Base-by-base conservation (phyloP, 2,797 vertebrate species). In the Triplophysa bombifrons region DNA sequence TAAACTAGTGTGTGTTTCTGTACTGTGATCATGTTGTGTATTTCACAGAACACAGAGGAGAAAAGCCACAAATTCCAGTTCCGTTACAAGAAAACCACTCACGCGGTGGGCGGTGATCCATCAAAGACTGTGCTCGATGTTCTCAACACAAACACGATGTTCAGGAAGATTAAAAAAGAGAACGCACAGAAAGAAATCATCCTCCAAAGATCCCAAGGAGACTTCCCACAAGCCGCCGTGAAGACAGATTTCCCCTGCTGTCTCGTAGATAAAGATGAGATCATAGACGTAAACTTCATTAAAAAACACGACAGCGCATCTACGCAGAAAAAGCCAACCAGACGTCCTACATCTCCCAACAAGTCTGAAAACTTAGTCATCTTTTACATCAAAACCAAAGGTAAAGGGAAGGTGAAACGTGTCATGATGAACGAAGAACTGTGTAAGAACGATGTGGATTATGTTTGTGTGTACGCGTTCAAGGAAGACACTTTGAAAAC, bases 401-500 rank as follows among this genome's bases (percentile, higher is more conserved):
- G 89, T 58, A 81, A 71, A 10, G 0, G 34, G 14, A 56, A 34
- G 4, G 13, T 85, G 0, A 12, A 0, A 0, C 53, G 0, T 0
- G 70, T 91, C 9, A 19, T 89, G 72, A 86, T 10, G 74, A 91
- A 89, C 69, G 0, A 7, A 0, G 6, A 50, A 16, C 0, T 0
- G 19, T 91, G 12, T 50, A 12, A 9, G 0, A 9, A 0, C 0
- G 0, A 1, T 50, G 0, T 55, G 16, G 0, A 41, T 0, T 67
- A 82, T 44, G 27, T 92, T 0, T 85, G 83, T 30, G 81, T 92
- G 41, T 90, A 81, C 25, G 89, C 78, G 0, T 81, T 68, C 16
- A 74, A 87, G 87, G 75, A 70, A 0, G 87, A 90, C 13, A 90
- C 6, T 0, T 73, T 91, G 17, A 85, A 78, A 22, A 1, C 22